Evolutionary conservation across 1,140 invertebrate genomes (phyloP).

Genomic region (Heliconius hermathena): DNA sequence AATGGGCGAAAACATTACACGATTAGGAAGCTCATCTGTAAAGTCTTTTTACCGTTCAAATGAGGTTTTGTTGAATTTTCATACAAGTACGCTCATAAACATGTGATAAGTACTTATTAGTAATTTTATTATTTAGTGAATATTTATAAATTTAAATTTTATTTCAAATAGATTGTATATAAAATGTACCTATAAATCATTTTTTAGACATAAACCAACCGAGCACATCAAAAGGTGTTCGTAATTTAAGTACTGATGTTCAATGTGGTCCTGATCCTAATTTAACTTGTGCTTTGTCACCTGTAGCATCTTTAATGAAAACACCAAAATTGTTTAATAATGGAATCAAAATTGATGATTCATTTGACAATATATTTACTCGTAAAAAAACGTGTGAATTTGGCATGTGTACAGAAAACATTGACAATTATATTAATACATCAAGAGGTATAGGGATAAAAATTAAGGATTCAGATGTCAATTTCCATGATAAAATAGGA

Average conservation of each 20-base stretch:
- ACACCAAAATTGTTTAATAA: conserved; percentile 48
- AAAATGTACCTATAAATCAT: background rate
- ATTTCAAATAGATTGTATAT: conserved; percentile 1
- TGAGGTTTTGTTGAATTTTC: too few species aligned
- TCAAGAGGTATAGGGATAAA: conserved; percentile 50
- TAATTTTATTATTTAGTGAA: conserved; percentile 17
- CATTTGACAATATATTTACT: conserved; percentile 34
- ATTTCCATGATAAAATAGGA: conserved; percentile 32
- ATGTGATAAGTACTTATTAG: too few species aligned
- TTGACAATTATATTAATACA: background rate
- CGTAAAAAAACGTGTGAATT: conserved; percentile 46
- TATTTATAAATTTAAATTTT: background rate
- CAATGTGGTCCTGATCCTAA: conserved; percentile 68
- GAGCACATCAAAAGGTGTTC: conserved; percentile 71
- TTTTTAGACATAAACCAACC: conserved; percentile 73
- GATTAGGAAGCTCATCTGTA: too few species aligned
- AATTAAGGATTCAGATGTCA: conserved; percentile 62
- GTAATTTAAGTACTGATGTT: conserved; percentile 61
- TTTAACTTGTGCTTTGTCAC: conserved; percentile 41
- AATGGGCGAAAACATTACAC: too few species aligned
- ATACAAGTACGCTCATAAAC: too few species aligned
- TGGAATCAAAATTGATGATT: conserved; percentile 55
- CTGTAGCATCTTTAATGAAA: conserved; percentile 51
- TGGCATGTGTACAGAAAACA: conserved; percentile 46
- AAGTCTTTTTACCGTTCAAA: too few species aligned